phyloP scores from a whole-genome alignment of 2,797 vertebrate species.

The Pteropus rufus region DNA sequence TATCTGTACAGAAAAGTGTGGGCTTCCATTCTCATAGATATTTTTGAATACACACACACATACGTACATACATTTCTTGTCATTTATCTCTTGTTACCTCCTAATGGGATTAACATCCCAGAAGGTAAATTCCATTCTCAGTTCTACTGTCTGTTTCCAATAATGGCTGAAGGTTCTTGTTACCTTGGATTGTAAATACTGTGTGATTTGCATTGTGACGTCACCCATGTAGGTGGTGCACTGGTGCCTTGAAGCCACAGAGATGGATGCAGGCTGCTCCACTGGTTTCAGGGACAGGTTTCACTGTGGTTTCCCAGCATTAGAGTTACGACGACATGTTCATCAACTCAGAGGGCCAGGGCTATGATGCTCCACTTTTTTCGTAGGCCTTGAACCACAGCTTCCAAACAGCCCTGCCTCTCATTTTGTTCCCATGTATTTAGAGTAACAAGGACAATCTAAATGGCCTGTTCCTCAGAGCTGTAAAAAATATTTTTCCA shows the following conservation, averaged over 20 bases:
- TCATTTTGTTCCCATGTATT: slow-evolving; percentile 52
- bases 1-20: slow-evolving; percentile 39
- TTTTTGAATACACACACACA: neutral
- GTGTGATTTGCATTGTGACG: neutral
- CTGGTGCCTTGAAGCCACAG: neutral
- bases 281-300: slow-evolving; percentile 30
- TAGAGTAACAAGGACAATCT: slow-evolving; percentile 63
- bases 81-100: neutral
- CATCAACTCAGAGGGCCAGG: neutral
- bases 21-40: slow-evolving; percentile 4
- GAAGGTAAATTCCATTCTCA: slow-evolving; percentile 1
- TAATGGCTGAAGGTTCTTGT: neutral
- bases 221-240: neutral
- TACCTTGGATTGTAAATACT: too few species aligned
- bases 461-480: slow-evolving; percentile 20
- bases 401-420: neutral
- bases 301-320: neutral
- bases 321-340: neutral
- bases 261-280: neutral
- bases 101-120: neutral
- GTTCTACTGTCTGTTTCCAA: neutral
- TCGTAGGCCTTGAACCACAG: neutral
- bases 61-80: neutral
- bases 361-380: neutral
- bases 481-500: slow-evolving; percentile 51